Base-by-base conservation (phyloP, 2,888 invertebrate species). In the Agrochola macilenta region DNA sequence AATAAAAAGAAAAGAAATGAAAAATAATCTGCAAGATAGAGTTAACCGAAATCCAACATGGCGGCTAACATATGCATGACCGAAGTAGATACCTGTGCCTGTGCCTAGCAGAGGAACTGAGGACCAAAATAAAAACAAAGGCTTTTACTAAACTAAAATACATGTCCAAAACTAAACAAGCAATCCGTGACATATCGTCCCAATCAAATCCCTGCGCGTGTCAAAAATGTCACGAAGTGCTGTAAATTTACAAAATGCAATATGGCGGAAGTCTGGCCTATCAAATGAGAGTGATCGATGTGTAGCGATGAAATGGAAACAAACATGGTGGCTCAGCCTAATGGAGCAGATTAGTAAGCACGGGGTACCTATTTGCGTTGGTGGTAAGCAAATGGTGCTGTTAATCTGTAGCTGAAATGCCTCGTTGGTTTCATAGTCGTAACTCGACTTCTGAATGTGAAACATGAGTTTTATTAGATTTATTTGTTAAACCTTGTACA, bases 161-260 rank as follows among this genome's bases (percentile, higher is more conserved):
- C 54, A 66, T n/a, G 57, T 57, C 52, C 20, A 35, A 83, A 81
- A 52, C 78, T 78, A 75, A 76, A 81, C 66, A 52, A 63, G 46
- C 70, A 69, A 74, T 64, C 52, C 26, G 52, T 60, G 84, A 83
- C 71, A 79, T 77, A 86, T 78, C 12, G 52, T 63, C 52, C 61
- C 68, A 85, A 83, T 76, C 68, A 86, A 80, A 83, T 63, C 58
- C 30, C 5, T 64, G 69, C 39, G 57, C 23, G 7, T n/a, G 86
- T 85, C 86, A 83, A 74, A 80, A 75, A 54, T 43, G 86, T 83
- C 84, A 85, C 84, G 77, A n/a, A 69, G 46, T 77, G 80, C 69
- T 71, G 81, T 86, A 79, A 82, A 82, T 85, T 86, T 76, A 79
- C 77, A 71, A 69, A 80, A 86, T 82, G 74, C 86, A 84, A 86